These are phyloP conservation scores for Ochropleura leucogaster DNA, from an alignment of 2,888 invertebrate species.

Conservation along the genomic window DNA sequence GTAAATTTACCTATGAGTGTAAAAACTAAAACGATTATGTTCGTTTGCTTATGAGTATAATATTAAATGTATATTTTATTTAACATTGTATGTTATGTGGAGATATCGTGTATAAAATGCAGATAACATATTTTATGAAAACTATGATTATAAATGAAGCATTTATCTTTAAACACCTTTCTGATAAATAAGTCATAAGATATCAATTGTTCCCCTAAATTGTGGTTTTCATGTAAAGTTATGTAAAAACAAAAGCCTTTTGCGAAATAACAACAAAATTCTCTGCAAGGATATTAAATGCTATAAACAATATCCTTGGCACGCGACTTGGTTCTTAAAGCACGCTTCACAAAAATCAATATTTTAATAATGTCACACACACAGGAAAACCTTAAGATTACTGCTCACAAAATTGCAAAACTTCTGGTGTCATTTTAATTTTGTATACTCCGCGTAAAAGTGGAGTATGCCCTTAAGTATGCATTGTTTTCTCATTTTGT, in stretches of 20 bases:
- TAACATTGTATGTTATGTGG: not conserved
- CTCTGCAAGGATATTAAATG: conserved; percentile 19
- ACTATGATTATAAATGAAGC: not conserved
- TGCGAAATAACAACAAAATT: conserved; percentile 5
- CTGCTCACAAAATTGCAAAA: conserved; percentile 21
- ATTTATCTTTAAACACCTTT: not conserved
- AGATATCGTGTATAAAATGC: too few species aligned
- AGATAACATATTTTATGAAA: not conserved
- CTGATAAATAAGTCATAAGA: too few species aligned
- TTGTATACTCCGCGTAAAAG: conserved; percentile 20
- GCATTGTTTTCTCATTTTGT: conserved; percentile 31
- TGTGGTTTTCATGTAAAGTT: too few species aligned
- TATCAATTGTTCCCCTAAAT: too few species aligned
- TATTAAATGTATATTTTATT: not conserved
- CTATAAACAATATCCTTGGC: conserved; percentile 18
- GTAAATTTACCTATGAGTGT: not conserved
- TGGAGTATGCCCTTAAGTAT: conserved; percentile 41
- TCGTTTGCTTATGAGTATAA: not conserved
- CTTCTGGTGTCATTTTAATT: conserved; percentile 39
- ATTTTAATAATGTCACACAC: conserved; percentile 8
- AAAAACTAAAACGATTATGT: too few species aligned
- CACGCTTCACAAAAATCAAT: conserved; percentile 1
- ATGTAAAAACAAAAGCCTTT: not conserved
- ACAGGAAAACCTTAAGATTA: not conserved
- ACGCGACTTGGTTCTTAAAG: conserved; percentile 7